A percentile compares a stretch with the other conserved stretches of the same genome.
Evolutionary conservation across 2,797 vertebrate genomes (phyloP).

Genomic region (Halcyon leucocephala): DNA sequence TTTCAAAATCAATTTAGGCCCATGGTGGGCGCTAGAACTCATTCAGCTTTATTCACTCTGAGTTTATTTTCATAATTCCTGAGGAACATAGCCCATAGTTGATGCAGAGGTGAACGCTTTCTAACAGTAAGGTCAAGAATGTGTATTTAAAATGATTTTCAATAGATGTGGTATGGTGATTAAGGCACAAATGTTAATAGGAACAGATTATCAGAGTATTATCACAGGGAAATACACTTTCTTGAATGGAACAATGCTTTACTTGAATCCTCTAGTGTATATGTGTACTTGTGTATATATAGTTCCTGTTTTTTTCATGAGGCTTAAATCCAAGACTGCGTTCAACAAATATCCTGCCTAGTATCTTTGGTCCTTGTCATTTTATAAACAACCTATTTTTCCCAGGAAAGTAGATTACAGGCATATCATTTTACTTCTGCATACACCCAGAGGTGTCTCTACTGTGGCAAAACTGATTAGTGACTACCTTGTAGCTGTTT

Average conservation of each 20-base stretch:
- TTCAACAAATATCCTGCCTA: not conserved
- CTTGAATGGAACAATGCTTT: not conserved
- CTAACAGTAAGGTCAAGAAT: not conserved
- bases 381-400: not conserved
- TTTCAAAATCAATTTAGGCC: not conserved
- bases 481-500: not conserved
- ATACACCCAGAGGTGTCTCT: not conserved
- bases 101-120: not conserved
- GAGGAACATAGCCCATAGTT: not conserved
- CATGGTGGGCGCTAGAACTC: fast-evolving
- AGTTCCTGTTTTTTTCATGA: not conserved
- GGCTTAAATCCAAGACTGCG: not conserved
- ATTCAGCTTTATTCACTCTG: not conserved
- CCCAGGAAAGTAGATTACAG: not conserved
- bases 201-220: not conserved
- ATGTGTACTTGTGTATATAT: not conserved
- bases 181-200: not conserved
- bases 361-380: not conserved
- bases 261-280: not conserved
- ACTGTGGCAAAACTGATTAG: not conserved
- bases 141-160: not conserved
- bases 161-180: not conserved
- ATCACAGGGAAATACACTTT: not conserved
- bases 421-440: not conserved
- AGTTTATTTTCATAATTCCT: not conserved